Base-by-base conservation (phyloP, 1,140 invertebrate species). In the Drosophila asahinai region DNA sequence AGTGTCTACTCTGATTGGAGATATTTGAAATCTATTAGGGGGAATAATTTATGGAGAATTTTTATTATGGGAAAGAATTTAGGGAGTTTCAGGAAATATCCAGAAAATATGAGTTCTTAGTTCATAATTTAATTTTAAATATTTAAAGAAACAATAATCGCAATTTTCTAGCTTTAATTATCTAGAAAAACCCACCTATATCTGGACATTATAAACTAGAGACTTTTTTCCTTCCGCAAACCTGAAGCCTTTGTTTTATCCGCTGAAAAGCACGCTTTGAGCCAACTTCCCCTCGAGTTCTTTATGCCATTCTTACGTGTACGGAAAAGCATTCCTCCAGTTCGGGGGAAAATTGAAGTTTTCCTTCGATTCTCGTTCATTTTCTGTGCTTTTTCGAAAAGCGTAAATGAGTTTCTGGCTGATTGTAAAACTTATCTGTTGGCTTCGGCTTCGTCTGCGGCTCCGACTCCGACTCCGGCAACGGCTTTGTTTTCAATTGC, bases 331-430 rank as follows among this genome's bases (percentile, higher is more conserved):
- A 80, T 77, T 65, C 52, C 64, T 60, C 48, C 38, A 71, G 47
- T 7, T 25, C 27, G 47, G 54, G 51, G 43, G 40, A 25, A 66
- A 89, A 83, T 80, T 80, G 66, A 80, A 86, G 83, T 83, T 80
- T 76, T 80, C 33, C 67, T 63, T 62, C 65, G 62, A 74, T 68
- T 57, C 70, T 57, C 27, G 27, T 30, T 30, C 27, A 74, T 54
- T 76, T 55, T 76, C 65, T 12, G 38, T 38, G 63, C 40, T 61
- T 38, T 67, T 67, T 40, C 55, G 48, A 38, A 73, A 73, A 67
- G 51, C 71, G 80, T 83, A 87, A 87, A 89, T 83, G 84, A 84
- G 66, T 83, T 89, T 86, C 59, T 60, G 64, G 62, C 65, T 75
- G 49, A 42, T 49, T 83, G 75, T 74, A 72, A 73, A 78, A 81